Evolutionary conservation across 2,888 invertebrate species (phyloP).

Genomic region (Alentia gelatinosa): DNA sequence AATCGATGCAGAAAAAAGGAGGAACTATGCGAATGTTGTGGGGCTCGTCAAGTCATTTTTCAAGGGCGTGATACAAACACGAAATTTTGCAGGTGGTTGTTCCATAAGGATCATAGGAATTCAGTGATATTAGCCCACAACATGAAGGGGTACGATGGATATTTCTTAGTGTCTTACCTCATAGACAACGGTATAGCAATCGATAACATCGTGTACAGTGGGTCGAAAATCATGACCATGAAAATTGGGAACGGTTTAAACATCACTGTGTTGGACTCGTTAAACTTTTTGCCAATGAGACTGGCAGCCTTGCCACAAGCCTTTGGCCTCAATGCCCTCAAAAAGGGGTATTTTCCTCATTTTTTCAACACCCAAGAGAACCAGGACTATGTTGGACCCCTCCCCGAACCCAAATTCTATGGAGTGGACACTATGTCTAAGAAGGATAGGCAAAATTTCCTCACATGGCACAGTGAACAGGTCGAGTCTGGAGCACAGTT

Average conservation of each 20-base stretch:
- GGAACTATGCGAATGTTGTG: not conserved
- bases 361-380: not conserved
- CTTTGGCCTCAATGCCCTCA: not conserved
- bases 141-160: slow-evolving; percentile 54
- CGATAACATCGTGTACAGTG: not conserved
- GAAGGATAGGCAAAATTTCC: not conserved
- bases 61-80: not conserved
- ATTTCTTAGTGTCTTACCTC: slow-evolving; percentile 51
- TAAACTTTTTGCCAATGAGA: not conserved
- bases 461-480: not conserved
- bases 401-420: not conserved
- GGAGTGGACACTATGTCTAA: not conserved
- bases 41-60: slow-evolving; percentile 7
- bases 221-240: slow-evolving; percentile 26
- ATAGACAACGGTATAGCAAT: not conserved
- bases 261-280: not conserved
- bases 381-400: not conserved
- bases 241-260: slow-evolving; percentile 10
- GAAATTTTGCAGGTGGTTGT: slow-evolving; percentile 33
- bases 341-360: slow-evolving; percentile 13
- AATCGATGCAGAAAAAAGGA: not conserved
- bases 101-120: not conserved
- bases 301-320: not conserved
- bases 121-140: slow-evolving; percentile 58
- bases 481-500: slow-evolving; percentile 33